Base-by-base conservation (phyloP, 2,113 vertebrate genomes). In the Chlorocebus sabaeus region DNA sequence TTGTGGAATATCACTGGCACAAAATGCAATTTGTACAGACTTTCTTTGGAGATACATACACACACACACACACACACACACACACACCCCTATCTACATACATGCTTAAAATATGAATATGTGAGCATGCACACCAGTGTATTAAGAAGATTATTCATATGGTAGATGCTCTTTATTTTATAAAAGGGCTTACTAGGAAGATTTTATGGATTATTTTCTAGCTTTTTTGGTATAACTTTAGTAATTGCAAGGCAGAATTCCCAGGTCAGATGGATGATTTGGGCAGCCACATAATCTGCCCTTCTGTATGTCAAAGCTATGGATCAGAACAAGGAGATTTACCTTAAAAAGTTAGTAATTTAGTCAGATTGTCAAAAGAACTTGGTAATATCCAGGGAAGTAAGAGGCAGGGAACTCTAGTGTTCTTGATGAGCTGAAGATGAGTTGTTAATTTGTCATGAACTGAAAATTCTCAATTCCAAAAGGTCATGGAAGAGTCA, bases 61-160 rank as follows among this genome's bases (percentile, higher is more conserved):
- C 0, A 48, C 14, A 52, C 50, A 52, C 50, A 38, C 38, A 38
- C 38, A 38, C 38, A 38, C 38, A 38, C 38, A 52, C 23, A 12
- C 25, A 61, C 4, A 30, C 59, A 30, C 11, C 38, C 38, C 38
- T n/a, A 5, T 50, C 35, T 12, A 48, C 20, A 73, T 32, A 30
- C 59, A 13, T 80, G 30, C 64, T 93, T 90, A 85, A 95, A 64
- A 87, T 90, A 93, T 48, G 38, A 50, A 61, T 92, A 84, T 92
- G 40, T 61, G 57, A 59, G 30, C 43, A 78, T 72, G 52, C 11
- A 87, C 81, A 82, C n/a, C 85, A 86, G 16, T 30, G n/a, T 80
- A 43, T 59, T 80, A 32, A 85, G 40, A 86, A 64, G 20, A 30
- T 73, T 83, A 73, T 18, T 88, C n/a, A 95, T 87, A 70, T 84